Evolutionary conservation across 2,113 vertebrate species (phyloP), one percentile per base, ranked within the genome.

Genomic region (Corythoichthys haematopterus): DNA sequence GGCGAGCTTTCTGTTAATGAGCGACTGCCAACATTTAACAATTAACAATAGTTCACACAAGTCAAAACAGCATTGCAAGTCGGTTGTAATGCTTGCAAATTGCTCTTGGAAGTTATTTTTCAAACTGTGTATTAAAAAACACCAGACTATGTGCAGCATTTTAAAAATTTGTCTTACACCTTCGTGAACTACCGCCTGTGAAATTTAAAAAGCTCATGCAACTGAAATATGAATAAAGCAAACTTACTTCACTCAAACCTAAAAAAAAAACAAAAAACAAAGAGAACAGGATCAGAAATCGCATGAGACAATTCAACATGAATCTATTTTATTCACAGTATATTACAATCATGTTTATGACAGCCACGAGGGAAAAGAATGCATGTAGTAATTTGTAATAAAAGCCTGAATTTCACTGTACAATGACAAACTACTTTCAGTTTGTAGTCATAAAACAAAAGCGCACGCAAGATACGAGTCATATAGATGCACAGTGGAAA

Each of bases 171-270:
- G 35, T 65, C 46, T 55, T 68, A 61, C n/a, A 51, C 0, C 36
- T 80, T 57, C 75, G 83, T 86, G 79, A 86, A 87, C 81, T 84
- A 83, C 85, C 10, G 79, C 69, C 68, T 81, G 75, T 85, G 64
- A 68, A 70, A 51, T 79, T 68, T 56, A 69, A 33, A 76, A 74
- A 77, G 73, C 79, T 70, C 84, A 87, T 89, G 86, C 88, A 88
- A 75, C 65, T 72, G 77, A 58, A 58, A 64, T 82, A 57, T 56
- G 75, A 87, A 82, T 68, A 88, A 88, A 84, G 79, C 68, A 84
- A 87, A 88, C 91, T 90, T 91, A 91, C 88, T 91, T 91, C 81
- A 90, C 85, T 92, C 89, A 93, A 89, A 91, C 90, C 92, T 93
- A 87, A 78, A 82, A 83, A 66, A 75, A 79, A 80, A 53, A 82